A percentile compares a stretch with the other conserved stretches of the same genome.
These are phyloP conservation scores for Colinus virginianus DNA, from an alignment of 2,113 vertebrate species.

Conservation along the genomic window DNA sequence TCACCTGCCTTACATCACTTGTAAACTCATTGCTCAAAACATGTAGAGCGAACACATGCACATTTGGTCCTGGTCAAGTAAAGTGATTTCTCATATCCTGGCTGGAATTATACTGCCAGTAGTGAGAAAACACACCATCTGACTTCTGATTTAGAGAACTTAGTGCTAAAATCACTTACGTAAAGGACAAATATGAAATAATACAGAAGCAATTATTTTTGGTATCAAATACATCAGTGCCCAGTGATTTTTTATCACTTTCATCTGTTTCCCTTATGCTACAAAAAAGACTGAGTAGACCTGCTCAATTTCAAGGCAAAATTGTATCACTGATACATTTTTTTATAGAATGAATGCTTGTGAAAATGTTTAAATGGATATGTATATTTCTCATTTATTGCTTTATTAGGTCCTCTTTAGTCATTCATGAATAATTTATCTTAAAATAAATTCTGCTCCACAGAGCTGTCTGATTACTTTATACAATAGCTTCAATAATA, in stretches of 20 bases:
- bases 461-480: background rate
- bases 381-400: background rate
- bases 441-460: background rate
- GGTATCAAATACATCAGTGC: background rate
- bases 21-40: background rate
- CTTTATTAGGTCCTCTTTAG: background rate
- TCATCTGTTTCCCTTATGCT: conserved; percentile 1
- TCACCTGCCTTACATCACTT: background rate
- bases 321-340: background rate
- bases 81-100: background rate
- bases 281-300: background rate
- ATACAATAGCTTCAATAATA: background rate
- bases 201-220: background rate
- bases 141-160: background rate
- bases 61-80: background rate
- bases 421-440: background rate
- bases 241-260: conserved; percentile 11
- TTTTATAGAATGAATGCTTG: background rate
- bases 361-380: background rate
- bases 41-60: fast-evolving
- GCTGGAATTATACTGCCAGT: background rate
- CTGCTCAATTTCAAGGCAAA: conserved; percentile 19
- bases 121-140: background rate
- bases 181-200: background rate
- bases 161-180: background rate